phyloP scores from a whole-genome alignment of 2,113 vertebrate species.

The Carettochelys insculpta region DNA sequence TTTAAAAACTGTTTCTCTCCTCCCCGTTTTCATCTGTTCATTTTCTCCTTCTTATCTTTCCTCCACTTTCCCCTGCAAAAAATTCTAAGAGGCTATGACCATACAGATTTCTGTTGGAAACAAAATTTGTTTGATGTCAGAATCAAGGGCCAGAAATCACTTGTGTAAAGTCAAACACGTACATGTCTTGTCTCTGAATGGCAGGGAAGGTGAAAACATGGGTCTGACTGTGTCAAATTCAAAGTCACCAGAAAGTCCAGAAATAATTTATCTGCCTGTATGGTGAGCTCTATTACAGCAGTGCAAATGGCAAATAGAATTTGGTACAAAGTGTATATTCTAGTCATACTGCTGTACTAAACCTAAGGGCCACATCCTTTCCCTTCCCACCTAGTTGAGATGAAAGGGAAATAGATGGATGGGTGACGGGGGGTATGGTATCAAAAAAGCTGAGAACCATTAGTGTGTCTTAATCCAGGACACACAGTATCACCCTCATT shows the following conservation, averaged over 20 bases:
- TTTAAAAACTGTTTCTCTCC: not conserved
- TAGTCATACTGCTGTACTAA: not conserved
- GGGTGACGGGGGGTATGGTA: not conserved
- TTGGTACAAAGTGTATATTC: not conserved
- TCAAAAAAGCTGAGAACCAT: not conserved
- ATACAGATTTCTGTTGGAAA: not conserved
- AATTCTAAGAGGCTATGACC: not conserved
- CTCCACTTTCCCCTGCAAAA: not conserved
- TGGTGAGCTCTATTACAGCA: not conserved
- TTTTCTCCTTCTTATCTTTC: not conserved
- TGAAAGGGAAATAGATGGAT: not conserved
- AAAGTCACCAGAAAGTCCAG: not conserved
- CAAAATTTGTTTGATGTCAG: not conserved
- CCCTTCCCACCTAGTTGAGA: not conserved
- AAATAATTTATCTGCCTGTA: not conserved
- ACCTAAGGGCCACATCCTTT: not conserved
- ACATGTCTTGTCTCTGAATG: not conserved
- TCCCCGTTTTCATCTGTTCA: not conserved
- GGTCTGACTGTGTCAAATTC: constrained; percentile 12
- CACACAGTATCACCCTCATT: not conserved
- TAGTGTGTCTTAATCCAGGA: not conserved
- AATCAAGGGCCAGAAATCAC: not conserved
- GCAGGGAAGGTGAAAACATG: not conserved
- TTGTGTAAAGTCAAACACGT: not conserved
- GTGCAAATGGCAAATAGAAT: not conserved